These are phyloP conservation scores for Stichopus horrens DNA, from an alignment of 53 echinoderm and acorn worm genomes.

Conservation along the genomic window DNA sequence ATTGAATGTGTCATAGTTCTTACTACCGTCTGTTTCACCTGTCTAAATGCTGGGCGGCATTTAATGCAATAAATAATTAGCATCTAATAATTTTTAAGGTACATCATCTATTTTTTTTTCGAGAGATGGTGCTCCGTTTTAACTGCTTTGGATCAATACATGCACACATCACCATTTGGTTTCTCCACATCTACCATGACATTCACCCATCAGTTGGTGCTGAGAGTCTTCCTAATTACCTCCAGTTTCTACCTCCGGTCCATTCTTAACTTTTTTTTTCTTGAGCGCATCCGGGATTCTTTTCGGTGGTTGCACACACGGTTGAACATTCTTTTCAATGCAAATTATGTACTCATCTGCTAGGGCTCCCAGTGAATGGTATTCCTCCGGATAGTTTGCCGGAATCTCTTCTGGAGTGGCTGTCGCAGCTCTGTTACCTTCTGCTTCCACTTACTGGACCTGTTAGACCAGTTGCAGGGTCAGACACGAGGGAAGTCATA, in stretches of 20 bases:
- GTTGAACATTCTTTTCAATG: neutral
- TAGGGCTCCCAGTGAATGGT: neutral
- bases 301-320: neutral
- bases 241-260: constrained; percentile 34
- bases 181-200: constrained; percentile 20
- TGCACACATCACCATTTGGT: constrained; percentile 6
- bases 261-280: constrained; percentile 1
- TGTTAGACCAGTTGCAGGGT: neutral
- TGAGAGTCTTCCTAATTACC: neutral
- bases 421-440: neutral
- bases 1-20: neutral
- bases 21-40: constrained; percentile 4
- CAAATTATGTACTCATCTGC: neutral
- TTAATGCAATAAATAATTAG: constrained; percentile 3
- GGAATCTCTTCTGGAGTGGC: neutral
- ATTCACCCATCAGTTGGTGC: constrained; percentile 27
- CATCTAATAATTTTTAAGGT: neutral
- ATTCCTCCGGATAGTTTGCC: neutral
- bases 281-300: constrained; percentile 37
- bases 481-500: constrained; percentile 8
- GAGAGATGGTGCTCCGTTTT: constrained; percentile 33
- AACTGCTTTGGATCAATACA: constrained; percentile 46
- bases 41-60: constrained; percentile 31
- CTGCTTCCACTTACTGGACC: neutral
- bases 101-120: constrained; percentile 4